Conservation (phyloP, 2,797 vertebrate species). For the Oryzias dopingdopingensis region DNA sequence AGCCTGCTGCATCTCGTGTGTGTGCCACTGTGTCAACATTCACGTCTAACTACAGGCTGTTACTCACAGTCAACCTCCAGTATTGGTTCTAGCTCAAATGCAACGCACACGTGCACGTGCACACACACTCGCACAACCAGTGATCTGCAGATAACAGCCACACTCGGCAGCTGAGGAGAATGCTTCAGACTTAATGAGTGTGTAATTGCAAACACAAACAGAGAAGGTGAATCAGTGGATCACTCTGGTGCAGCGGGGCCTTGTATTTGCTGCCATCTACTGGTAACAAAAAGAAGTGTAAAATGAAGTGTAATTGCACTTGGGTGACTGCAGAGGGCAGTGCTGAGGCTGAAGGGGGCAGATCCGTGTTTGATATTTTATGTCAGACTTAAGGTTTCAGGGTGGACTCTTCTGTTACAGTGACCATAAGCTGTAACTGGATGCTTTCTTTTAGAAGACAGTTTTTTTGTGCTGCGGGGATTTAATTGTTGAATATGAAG, state of each 20-base stretch:
- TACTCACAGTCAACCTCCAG: constrained; percentile 54
- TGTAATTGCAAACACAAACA: constrained; percentile 50
- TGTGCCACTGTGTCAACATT: constrained; percentile 43
- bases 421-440: too few relatives aligned
- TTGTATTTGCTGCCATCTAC: constrained; percentile 65
- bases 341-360: not conserved
- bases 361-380: too few relatives aligned
- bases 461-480: too few relatives aligned
- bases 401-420: too few relatives aligned
- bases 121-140: constrained; percentile 17
- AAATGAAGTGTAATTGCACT: not conserved
- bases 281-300: constrained; percentile 1
- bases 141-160: constrained; percentile 57
- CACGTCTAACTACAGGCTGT: constrained; percentile 63
- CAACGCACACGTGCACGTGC: constrained; percentile 11
- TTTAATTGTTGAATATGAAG: too few relatives aligned
- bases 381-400: too few relatives aligned
- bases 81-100: not conserved
- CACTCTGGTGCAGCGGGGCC: not conserved
- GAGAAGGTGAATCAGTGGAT: constrained; percentile 8
- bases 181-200: constrained; percentile 55
- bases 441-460: too few relatives aligned
- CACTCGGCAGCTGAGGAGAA: constrained; percentile 42
- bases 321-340: constrained; percentile 38
- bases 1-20: constrained; percentile 39